phyloP scores from a whole-genome alignment of 2,797 vertebrate genomes.

The Poecilia picta region DNA sequence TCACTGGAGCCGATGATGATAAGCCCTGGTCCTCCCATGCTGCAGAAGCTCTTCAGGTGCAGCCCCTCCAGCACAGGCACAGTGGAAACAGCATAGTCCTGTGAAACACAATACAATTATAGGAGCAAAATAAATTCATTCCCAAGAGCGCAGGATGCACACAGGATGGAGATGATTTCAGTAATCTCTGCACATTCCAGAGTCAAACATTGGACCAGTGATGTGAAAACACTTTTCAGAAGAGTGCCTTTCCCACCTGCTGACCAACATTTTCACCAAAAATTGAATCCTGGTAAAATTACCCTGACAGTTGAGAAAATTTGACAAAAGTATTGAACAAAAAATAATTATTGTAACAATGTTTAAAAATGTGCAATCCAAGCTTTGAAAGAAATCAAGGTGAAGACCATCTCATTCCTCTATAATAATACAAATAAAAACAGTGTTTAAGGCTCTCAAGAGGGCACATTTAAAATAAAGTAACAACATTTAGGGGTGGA shows the following conservation, averaged over 20 bases:
- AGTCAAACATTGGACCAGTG: not conserved
- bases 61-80: constrained; percentile 88
- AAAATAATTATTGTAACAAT: not conserved
- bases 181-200: not conserved
- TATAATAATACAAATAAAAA: not conserved
- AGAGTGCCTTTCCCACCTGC: not conserved
- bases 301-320: not conserved
- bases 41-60: constrained; percentile 97
- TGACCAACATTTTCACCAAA: not conserved
- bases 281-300: not conserved
- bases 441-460: not conserved
- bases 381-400: not conserved
- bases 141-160: not conserved
- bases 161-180: not conserved
- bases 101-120: constrained; percentile 45
- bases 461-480: constrained; percentile 25
- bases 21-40: constrained; percentile 96
- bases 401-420: not conserved
- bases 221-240: not conserved
- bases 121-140: not conserved
- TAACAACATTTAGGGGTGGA: constrained; percentile 5
- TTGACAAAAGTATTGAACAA: not conserved
- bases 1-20: constrained; percentile 95
- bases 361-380: not conserved
- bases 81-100: constrained; percentile 98